A percentile compares a stretch with the other conserved stretches of the same genome.
Conservation (phyloP, 2,113 vertebrate species). For the Elanoides forficatus region DNA sequence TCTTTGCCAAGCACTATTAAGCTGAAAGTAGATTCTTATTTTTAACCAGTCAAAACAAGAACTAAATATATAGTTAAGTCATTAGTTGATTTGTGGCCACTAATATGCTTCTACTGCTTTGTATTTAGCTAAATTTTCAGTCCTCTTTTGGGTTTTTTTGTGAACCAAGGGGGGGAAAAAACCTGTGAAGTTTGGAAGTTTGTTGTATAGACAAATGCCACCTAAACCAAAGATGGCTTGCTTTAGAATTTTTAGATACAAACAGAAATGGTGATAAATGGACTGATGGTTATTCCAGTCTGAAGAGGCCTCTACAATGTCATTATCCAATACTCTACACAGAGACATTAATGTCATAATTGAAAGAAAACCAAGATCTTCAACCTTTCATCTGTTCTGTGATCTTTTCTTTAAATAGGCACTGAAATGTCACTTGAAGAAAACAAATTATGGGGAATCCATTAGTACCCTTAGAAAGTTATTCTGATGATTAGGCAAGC, state of each 20-base stretch:
- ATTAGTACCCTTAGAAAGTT: background rate
- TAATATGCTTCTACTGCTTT: background rate
- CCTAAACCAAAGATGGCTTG: background rate
- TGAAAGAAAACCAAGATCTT: background rate
- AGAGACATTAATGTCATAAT: background rate
- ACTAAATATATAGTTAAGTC: background rate
- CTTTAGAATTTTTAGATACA: background rate
- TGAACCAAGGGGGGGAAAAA: background rate
- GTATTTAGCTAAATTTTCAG: background rate
- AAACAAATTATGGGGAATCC: background rate
- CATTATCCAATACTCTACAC: background rate
- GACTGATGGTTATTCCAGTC: background rate
- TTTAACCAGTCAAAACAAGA: background rate
- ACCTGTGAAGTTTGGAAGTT: background rate
- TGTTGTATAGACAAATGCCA: background rate
- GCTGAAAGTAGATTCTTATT: background rate
- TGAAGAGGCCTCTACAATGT: background rate
- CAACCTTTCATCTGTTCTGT: background rate
- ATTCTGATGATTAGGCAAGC: background rate
- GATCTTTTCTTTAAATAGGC: background rate
- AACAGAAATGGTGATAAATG: background rate
- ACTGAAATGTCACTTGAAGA: background rate
- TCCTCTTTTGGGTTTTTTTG: background rate
- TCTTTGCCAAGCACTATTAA: background rate
- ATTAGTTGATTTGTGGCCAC: background rate